Conservation (phyloP, 2,888 invertebrate genomes). For the Nysson spinosus region DNA sequence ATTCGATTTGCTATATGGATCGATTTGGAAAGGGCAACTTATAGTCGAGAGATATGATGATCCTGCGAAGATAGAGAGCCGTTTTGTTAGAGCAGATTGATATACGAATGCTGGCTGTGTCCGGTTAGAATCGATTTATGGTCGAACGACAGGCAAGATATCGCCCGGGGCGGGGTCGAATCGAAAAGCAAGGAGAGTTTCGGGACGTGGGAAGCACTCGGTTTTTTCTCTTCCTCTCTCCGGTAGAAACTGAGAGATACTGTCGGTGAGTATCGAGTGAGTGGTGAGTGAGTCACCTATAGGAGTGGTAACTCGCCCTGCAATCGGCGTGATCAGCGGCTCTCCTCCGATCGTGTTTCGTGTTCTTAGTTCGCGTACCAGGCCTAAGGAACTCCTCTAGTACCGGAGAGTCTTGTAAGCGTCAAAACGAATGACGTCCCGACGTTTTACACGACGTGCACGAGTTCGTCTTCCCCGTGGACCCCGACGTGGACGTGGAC, state of each 20-base stretch:
- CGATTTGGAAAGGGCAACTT: no score
- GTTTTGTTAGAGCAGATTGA: constrained; percentile 3
- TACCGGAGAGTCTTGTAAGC: constrained; percentile 51
- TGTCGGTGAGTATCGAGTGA: constrained; percentile 47
- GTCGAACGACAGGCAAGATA: constrained; percentile 49
- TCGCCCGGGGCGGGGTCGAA: constrained; percentile 64
- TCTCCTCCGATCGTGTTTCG: constrained; percentile 56
- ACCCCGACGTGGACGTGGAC: background rate
- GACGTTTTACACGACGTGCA: constrained; percentile 65
- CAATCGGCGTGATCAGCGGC: constrained; percentile 56
- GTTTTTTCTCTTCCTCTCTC: constrained; percentile 29
- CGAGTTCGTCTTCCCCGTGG: constrained; percentile 41
- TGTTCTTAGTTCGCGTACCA: constrained; percentile 39
- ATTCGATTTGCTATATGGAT: no score
- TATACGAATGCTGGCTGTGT: constrained; percentile 29
- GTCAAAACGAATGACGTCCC: constrained; percentile 61
- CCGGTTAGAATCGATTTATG: constrained; percentile 59
- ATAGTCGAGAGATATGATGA: background rate
- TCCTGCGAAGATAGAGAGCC: background rate
- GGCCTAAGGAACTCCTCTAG: constrained; percentile 31
- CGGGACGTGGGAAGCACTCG: constrained; percentile 64
- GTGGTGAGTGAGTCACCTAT: constrained; percentile 61
- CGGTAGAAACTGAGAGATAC: constrained; percentile 19
- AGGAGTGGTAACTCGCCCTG: constrained; percentile 60
- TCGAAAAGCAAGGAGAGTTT: constrained; percentile 59